These are phyloP conservation scores for Antechinus flavipes DNA, from an alignment of 2,113 vertebrate genomes.

Conservation along the genomic window DNA sequence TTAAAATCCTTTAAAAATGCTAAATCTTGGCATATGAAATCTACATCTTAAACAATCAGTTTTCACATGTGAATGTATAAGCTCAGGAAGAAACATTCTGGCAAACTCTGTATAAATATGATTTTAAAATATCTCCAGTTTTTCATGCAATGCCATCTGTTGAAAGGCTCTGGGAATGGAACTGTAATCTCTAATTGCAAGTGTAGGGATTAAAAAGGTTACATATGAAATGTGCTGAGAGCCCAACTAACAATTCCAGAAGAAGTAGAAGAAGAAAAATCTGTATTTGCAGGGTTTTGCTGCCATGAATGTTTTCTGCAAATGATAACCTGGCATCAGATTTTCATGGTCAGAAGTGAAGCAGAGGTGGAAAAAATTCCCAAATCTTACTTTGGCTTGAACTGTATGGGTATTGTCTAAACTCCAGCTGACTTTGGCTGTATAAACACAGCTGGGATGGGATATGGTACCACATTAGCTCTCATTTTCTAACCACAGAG, in stretches of 20 bases:
- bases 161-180: conserved; percentile 80
- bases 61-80: conserved; percentile 70
- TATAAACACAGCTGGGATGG: conserved; percentile 29
- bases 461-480: conserved; percentile 28
- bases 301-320: conserved; percentile 80
- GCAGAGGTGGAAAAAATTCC: conserved; percentile 55
- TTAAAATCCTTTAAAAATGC: conserved; percentile 76
- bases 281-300: conserved; percentile 69
- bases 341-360: conserved; percentile 61
- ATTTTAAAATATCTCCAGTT: conserved; percentile 80
- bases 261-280: conserved; percentile 32
- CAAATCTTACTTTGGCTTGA: conserved; percentile 28
- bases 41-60: conserved; percentile 77
- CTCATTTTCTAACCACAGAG: conserved; percentile 15
- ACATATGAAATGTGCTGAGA: conserved; percentile 79
- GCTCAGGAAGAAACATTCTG: conserved; percentile 73
- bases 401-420: conserved; percentile 45
- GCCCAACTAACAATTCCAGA: conserved; percentile 75
- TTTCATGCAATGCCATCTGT: conserved; percentile 83
- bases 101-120: conserved; percentile 83
- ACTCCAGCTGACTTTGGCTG: conserved; percentile 44
- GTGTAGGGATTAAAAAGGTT: conserved; percentile 82
- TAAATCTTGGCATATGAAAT: conserved; percentile 72
- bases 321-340: conserved; percentile 68
- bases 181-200: conserved; percentile 84